phyloP scores from a whole-genome alignment of 2,113 vertebrate genomes.

The Choloepus hoffmanni region DNA sequence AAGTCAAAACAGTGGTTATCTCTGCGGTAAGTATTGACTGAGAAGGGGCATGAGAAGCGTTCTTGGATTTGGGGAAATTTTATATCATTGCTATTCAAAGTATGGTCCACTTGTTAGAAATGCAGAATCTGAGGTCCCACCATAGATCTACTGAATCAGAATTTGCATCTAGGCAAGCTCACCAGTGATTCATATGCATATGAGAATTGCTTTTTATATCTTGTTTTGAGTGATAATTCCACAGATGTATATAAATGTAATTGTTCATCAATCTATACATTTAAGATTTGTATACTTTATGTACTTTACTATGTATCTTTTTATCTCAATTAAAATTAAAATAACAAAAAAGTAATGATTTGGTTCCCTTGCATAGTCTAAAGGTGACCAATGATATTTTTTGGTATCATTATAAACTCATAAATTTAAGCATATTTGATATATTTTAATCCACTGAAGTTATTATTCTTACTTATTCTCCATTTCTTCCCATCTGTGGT shows the following conservation, averaged over 20 bases:
- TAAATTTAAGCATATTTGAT: not conserved
- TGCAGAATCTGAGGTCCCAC: not conserved
- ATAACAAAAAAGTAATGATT: constrained; percentile 34
- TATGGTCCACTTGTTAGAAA: not conserved
- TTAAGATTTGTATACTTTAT: not conserved
- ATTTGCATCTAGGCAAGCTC: not conserved
- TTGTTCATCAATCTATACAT: not conserved
- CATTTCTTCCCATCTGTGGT: constrained; percentile 1
- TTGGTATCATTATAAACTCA: not conserved
- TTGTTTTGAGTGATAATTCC: not conserved
- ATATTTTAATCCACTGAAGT: not conserved
- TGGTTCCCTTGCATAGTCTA: constrained; percentile 8
- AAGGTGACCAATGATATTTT: not conserved
- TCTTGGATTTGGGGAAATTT: no score
- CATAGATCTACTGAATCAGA: not conserved
- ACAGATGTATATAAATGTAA: not conserved
- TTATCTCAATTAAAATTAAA: constrained; percentile 30
- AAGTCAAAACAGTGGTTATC: no score
- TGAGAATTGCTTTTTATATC: not conserved
- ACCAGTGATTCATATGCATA: not conserved
- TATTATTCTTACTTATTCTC: constrained; percentile 14
- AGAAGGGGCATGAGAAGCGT: no score
- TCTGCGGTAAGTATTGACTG: no score
- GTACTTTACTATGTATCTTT: not conserved
- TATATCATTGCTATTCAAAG: not conserved